Percentiles rank a stretch among this genome's conserved stretches.
Evolutionary conservation across 2,113 vertebrate species (phyloP).

Genomic region (Corythaeola cristata): DNA sequence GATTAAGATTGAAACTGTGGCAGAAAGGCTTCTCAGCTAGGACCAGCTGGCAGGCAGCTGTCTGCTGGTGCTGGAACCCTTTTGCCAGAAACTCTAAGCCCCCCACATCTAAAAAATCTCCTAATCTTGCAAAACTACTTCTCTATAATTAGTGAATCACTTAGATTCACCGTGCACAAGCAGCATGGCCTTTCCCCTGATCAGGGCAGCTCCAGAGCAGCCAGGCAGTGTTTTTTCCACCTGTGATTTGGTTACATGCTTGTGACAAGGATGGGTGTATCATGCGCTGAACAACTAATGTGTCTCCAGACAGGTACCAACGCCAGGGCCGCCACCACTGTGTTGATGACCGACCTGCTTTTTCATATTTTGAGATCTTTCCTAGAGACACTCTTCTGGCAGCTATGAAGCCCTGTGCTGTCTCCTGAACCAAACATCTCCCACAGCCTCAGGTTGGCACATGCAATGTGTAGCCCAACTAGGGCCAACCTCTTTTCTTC

Average conservation of each 20-base stretch:
- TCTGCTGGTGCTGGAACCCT: not conserved
- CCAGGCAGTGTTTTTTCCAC: not conserved
- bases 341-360: not conserved
- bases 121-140: conserved; percentile 16
- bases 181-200: not conserved
- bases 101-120: conserved; percentile 21
- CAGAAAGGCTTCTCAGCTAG: conserved; percentile 26
- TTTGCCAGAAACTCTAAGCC: not conserved
- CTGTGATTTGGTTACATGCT: fast-evolving
- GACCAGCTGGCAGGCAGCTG: conserved; percentile 27
- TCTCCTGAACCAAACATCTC: not conserved
- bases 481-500: not conserved
- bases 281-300: not conserved
- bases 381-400: not conserved
- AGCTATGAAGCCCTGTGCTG: fast-evolving
- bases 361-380: not conserved
- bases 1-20: not conserved
- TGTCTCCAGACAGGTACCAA: not conserved
- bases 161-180: fast-evolving
- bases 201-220: not conserved
- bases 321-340: not conserved
- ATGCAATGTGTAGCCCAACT: fast-evolving
- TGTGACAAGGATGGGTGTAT: too few relatives aligned
- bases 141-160: conserved; percentile 21
- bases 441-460: not conserved